A percentile compares a stretch with the other conserved stretches of the same genome.
These are phyloP conservation scores for Spilosoma lubricipeda DNA, from an alignment of 2,888 invertebrate species.

Conservation along the genomic window DNA sequence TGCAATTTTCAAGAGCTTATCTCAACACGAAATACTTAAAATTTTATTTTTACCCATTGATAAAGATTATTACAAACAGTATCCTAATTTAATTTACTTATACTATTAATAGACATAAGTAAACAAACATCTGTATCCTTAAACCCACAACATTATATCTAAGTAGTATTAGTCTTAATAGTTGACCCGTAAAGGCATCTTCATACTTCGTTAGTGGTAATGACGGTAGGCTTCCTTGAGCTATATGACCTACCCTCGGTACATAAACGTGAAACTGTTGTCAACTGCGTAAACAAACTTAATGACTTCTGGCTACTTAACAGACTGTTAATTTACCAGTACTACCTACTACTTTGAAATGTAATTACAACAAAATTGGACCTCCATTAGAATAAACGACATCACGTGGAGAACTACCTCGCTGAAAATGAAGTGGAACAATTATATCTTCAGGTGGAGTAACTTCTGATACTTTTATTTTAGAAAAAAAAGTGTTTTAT, in stretches of 20 bases:
- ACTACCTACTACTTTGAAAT: neutral
- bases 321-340: neutral
- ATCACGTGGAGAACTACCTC: neutral
- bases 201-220: conserved; percentile 16
- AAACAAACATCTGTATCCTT: neutral
- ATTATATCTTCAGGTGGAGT: too few species aligned
- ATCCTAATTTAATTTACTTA: neutral
- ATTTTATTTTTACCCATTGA: neutral
- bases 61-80: neutral
- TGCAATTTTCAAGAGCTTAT: too few species aligned
- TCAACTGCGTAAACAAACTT: conserved; percentile 50
- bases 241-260: conserved; percentile 31
- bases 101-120: neutral
- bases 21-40: too few species aligned
- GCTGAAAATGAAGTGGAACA: neutral
- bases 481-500: too few species aligned
- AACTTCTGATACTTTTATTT: too few species aligned
- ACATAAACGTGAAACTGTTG: conserved; percentile 32
- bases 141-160: neutral
- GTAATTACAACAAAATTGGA: neutral
- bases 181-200: conserved; percentile 18
- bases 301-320: conserved; percentile 39
- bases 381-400: neutral
- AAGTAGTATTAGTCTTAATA: neutral
- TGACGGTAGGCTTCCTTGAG: conserved; percentile 12